phyloP scores from a whole-genome alignment of 2,113 vertebrate species.

The Percopsis transmontana region DNA sequence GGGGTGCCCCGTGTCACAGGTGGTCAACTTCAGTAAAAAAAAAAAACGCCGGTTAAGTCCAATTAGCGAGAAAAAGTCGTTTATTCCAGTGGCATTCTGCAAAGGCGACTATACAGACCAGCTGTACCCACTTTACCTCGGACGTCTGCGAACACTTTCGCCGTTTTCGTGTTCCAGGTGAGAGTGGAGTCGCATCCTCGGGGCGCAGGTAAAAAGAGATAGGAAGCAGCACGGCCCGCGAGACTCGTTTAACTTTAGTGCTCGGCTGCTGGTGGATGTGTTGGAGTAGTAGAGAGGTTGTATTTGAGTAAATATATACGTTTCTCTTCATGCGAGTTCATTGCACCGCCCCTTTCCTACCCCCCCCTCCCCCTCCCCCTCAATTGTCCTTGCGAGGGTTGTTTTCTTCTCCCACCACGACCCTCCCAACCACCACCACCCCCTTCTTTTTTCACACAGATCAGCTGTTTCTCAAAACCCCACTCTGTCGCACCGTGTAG shows the following conservation, averaged over 20 bases:
- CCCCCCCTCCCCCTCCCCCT: background rate
- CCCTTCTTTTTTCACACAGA: background rate
- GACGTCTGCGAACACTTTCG: conserved; percentile 9
- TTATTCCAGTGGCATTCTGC: conserved; percentile 40
- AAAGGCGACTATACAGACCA: background rate
- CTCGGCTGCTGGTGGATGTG: too few relatives aligned
- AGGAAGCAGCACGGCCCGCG: too few relatives aligned
- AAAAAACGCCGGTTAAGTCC: conserved; percentile 26
- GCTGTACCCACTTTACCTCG: background rate
- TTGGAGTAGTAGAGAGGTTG: background rate
- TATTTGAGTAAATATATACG: conserved; percentile 47
- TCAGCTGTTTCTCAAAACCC: conserved; percentile 43
- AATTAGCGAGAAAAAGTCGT: conserved; percentile 4
- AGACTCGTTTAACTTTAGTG: background rate
- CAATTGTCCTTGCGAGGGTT: conserved; percentile 5
- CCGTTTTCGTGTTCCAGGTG: conserved; percentile 48
- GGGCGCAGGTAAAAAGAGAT: too few relatives aligned
- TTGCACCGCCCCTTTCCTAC: conserved; percentile 56
- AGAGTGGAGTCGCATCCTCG: conserved; percentile 45
- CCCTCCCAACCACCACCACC: conserved; percentile 26
- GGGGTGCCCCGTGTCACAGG: conserved; percentile 6
- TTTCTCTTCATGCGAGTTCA: conserved; percentile 31
- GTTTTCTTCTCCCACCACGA: conserved; percentile 34
- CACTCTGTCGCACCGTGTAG: background rate
- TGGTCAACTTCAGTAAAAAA: background rate